These are phyloP conservation scores for Cydia amplana DNA, from an alignment of 1,140 invertebrate species.

Conservation along the genomic window DNA sequence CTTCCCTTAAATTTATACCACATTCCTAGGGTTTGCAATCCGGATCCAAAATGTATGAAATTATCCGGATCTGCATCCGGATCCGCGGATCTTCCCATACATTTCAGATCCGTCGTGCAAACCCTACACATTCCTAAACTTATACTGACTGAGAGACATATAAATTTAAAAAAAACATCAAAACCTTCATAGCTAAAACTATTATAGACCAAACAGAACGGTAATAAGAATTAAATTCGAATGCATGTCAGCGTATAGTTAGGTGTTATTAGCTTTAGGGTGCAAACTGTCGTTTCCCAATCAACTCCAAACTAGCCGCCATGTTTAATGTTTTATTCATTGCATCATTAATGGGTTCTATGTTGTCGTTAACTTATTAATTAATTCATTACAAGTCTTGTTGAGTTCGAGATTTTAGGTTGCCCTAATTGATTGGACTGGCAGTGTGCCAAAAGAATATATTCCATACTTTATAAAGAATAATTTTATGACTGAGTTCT, in stretches of 20 bases:
- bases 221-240: background rate
- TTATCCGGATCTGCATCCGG: too few species aligned
- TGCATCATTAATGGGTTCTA: conserved; percentile 38
- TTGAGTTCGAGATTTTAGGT: background rate
- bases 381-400: conserved; percentile 22
- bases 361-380: conserved; percentile 22
- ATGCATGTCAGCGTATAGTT: background rate
- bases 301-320: conserved; percentile 16
- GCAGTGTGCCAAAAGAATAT: background rate
- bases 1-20: background rate
- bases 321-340: conserved; percentile 40
- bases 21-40: too few species aligned
- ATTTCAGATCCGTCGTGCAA: too few species aligned
- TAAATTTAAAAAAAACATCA: background rate
- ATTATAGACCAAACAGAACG: background rate
- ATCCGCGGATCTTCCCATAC: too few species aligned
- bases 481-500: too few species aligned
- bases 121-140: background rate
- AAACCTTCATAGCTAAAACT: background rate
- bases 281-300: conserved; percentile 20
- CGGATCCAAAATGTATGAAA: too few species aligned
- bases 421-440: background rate
- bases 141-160: background rate
- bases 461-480: too few species aligned
- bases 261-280: background rate